phyloP scores from a whole-genome alignment of 2,113 vertebrate genomes.

The Grantiella picta region DNA sequence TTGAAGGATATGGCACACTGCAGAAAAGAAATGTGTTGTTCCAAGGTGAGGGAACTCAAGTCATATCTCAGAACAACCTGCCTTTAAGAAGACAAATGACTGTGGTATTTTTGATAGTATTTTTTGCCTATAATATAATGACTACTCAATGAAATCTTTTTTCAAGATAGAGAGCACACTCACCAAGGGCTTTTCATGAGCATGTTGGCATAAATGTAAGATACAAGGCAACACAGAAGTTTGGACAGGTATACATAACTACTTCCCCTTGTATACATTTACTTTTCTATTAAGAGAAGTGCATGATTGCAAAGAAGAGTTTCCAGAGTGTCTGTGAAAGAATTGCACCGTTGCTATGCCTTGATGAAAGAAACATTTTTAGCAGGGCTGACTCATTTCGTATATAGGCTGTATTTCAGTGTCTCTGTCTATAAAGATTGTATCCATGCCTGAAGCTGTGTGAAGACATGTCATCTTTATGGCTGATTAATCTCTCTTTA shows the following conservation, averaged over 20 bases:
- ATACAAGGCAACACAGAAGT: neutral
- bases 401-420: neutral
- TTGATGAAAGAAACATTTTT: neutral
- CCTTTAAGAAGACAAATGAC: neutral
- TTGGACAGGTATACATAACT: neutral
- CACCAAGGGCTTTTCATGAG: neutral
- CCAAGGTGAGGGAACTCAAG: neutral
- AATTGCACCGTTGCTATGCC: neutral
- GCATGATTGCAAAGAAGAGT: neutral
- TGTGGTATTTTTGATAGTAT: neutral
- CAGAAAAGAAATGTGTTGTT: neutral
- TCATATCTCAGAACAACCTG: neutral
- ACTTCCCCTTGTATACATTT: neutral
- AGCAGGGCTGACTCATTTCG: neutral
- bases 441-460: neutral
- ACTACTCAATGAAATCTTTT: neutral
- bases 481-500: neutral
- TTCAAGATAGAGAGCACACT: neutral
- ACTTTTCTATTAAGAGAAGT: neutral
- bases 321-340: neutral
- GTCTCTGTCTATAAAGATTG: neutral
- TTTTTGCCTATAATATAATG: neutral
- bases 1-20: neutral
- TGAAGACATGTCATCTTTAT: neutral
- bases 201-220: neutral